Base-by-base conservation (phyloP, 2,113 vertebrate species). In the Podocnemis expansa region DNA sequence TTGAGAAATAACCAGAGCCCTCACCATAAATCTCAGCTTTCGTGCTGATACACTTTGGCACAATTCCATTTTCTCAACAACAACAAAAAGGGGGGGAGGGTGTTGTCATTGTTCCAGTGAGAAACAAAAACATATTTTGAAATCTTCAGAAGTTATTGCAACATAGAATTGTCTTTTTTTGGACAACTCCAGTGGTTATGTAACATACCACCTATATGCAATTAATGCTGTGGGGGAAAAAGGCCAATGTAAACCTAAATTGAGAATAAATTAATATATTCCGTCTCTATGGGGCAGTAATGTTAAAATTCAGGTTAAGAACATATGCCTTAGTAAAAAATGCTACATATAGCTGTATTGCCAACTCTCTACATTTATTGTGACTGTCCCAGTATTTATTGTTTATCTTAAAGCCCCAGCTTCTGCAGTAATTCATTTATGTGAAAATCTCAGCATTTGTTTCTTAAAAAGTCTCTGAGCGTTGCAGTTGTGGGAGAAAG, bases 261-360 rank as follows among this genome's bases (percentile, higher is more conserved):
- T 88, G 38, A 84, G 95, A 96, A 95, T 89, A 56, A 84, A 91
- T 89, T 22, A 54, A 34, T 92, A 91, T 89, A 88, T 91, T 78
- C 70, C n/a, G 14, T 55, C 87, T 82, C 60, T 16, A 84, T 94
- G 78, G 52, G 47, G 16, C 83, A 82, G 70, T 82, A 82, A 80
- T 25, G 29, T 43, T 49, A 76, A 52, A 80, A 78, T 27, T 87
- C 1, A 0, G 52, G 76, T 87, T 87, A 25, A 0, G 12, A 80
- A n/a, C 78, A 43, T 43, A 86, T 70, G 41, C 81, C 82, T 78
- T 88, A 89, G 85, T 79, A n/a, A 10, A 85, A 79, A 96, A 84
- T 43, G 8, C 52, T 91, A 12, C 83, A 38, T 17, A 82, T 34
- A 0, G 2, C 25, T 85, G 47, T 70, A 73, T 56, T 84, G 73